Evolutionary conservation across 1,140 invertebrate genomes (phyloP).

Genomic region (Drosophila equinoxialis): DNA sequence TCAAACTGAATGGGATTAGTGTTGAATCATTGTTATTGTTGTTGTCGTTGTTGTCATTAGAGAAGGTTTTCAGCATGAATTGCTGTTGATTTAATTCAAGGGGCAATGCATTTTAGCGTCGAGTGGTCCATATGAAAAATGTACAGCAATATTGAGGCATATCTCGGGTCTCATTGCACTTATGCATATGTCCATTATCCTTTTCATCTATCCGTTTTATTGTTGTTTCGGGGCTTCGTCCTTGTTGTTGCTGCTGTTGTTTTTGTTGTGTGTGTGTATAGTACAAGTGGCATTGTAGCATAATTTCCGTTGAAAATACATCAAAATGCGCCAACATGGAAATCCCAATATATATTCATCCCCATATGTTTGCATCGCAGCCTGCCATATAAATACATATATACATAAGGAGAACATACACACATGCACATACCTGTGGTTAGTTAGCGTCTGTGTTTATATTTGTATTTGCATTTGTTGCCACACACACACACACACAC

Average conservation of each 20-base stretch:
- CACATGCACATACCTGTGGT: slow-evolving; percentile 55
- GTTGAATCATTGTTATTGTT: slow-evolving; percentile 5
- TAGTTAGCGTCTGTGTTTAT: slow-evolving; percentile 80
- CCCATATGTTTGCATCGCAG: slow-evolving; percentile 48
- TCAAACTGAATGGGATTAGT: slow-evolving; percentile 28
- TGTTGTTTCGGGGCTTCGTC: slow-evolving; percentile 36
- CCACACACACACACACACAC: slow-evolving; percentile 39
- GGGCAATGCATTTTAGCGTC: slow-evolving; percentile 73
- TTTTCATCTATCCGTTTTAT: slow-evolving; percentile 47
- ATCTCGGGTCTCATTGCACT: slow-evolving; percentile 42
- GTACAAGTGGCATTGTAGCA: slow-evolving; percentile 72
- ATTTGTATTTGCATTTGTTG: slow-evolving; percentile 76
- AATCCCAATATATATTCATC: slow-evolving; percentile 61
- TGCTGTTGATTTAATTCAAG: slow-evolving; percentile 79
- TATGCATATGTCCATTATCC: slow-evolving; percentile 47
- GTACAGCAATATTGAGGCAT: slow-evolving; percentile 57
- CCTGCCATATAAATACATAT: slow-evolving; percentile 3
- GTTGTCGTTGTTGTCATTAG: slow-evolving; percentile 15
- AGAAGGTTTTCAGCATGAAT: slow-evolving; percentile 62
- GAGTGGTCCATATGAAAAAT: slow-evolving; percentile 70
- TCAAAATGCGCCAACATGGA: slow-evolving; percentile 64
- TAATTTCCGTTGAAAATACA: slow-evolving; percentile 76
- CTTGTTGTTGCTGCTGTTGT: slow-evolving; percentile 18
- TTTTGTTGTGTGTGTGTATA: slow-evolving; percentile 23
- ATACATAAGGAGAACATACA: slow-evolving; percentile 1